Conservation (phyloP, 2,888 invertebrate species). For the Poecilobothrus nobilitatus region DNA sequence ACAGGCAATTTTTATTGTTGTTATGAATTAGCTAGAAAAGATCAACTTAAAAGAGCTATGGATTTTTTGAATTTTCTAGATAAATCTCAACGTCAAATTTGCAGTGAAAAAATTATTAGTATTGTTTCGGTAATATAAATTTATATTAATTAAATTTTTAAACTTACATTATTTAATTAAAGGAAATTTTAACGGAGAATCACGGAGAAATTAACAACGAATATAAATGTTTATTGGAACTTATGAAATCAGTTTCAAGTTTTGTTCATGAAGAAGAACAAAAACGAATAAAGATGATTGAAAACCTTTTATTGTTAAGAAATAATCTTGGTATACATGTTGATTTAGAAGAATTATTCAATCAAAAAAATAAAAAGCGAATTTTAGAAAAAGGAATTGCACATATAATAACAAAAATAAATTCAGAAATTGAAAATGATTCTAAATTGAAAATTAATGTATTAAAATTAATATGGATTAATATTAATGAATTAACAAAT, state of each 20-base stretch:
- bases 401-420: constrained; percentile 25
- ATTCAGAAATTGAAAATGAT: constrained; percentile 25
- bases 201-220: constrained; percentile 10
- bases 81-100: constrained; percentile 27
- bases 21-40: constrained; percentile 36
- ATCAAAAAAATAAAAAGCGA: constrained; percentile 25
- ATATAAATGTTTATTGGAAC: constrained; percentile 33
- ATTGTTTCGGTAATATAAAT: constrained; percentile 27
- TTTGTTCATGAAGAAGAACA: constrained; percentile 25
- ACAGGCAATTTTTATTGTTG: constrained; percentile 40
- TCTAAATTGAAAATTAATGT: constrained; percentile 27
- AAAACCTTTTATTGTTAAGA: constrained; percentile 30
- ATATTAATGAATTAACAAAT: constrained; percentile 32
- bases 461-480: constrained; percentile 30
- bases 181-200: constrained; percentile 27
- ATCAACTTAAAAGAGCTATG: constrained; percentile 35
- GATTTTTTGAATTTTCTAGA: constrained; percentile 34
- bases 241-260: constrained; percentile 33
- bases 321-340: constrained; percentile 31
- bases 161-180: constrained; percentile 12
- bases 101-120: constrained; percentile 31
- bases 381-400: constrained; percentile 33
- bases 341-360: constrained; percentile 26
- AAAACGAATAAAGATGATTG: constrained; percentile 29
- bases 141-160: constrained; percentile 6